Evolutionary conservation across 2,888 invertebrate genomes (phyloP).

Genomic region (Gymnocheta viridis): DNA sequence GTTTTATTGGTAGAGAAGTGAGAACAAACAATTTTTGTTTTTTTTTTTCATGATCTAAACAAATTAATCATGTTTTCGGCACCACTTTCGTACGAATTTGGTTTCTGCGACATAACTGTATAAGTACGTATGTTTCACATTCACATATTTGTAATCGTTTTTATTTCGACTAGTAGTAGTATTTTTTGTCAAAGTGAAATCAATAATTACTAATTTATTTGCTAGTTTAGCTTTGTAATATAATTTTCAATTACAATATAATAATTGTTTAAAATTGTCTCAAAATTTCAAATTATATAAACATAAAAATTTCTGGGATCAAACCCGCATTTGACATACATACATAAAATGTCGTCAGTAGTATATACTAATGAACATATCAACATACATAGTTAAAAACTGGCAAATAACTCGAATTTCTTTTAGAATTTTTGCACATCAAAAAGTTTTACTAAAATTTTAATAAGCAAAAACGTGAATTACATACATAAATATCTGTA

Average conservation of each 20-base stretch:
- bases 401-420: too few relatives aligned
- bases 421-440: too few relatives aligned
- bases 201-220: not conserved
- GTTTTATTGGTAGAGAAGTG: too few relatives aligned
- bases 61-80: too few relatives aligned
- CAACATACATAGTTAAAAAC: too few relatives aligned
- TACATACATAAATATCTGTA: not conserved
- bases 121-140: not conserved
- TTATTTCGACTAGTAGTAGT: not conserved
- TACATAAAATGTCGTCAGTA: too few relatives aligned
- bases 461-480: not conserved
- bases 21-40: too few relatives aligned
- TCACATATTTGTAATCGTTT: not conserved
- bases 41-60: too few relatives aligned
- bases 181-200: not conserved
- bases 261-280: not conserved
- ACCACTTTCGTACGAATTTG: too few relatives aligned
- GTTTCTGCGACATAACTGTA: too few relatives aligned
- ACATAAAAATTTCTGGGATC: not conserved
- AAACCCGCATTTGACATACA: not conserved
- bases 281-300: not conserved
- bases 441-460: not conserved
- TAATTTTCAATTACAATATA: not conserved
- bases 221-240: too few relatives aligned
- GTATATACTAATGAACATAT: too few relatives aligned